These are phyloP conservation scores for Drusus annulatus DNA, from an alignment of 1,140 invertebrate species.

Conservation along the genomic window DNA sequence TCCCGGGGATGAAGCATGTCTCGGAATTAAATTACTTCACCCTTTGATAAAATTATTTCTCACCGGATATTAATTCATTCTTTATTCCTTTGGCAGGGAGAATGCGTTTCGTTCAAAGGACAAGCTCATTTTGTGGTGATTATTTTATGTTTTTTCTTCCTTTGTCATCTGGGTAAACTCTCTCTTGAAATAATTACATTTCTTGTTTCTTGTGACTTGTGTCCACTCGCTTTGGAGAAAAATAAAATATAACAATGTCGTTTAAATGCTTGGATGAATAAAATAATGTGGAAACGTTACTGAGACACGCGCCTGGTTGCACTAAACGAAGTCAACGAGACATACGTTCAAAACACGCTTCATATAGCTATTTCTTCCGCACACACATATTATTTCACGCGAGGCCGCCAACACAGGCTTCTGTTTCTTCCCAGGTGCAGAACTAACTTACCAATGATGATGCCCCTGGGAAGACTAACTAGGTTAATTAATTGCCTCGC, in stretches of 20 bases:
- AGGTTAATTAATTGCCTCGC: too few species aligned
- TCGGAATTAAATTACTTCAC: conserved; percentile 33
- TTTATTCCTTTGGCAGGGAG: conserved; percentile 14
- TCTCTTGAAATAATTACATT: conserved; percentile 21
- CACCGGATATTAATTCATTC: conserved; percentile 32
- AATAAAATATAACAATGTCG: background rate
- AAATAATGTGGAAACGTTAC: too few species aligned
- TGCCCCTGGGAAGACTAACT: too few species aligned
- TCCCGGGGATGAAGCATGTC: background rate
- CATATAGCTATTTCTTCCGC: too few species aligned
- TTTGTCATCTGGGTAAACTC: conserved; percentile 1
- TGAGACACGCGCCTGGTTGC: too few species aligned
- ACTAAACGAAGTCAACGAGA: too few species aligned
- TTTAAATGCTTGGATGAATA: background rate
- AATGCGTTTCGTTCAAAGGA: conserved; percentile 27
- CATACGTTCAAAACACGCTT: too few species aligned
- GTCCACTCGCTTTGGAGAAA: background rate
- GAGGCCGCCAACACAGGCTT: too few species aligned
- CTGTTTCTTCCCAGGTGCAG: too few species aligned
- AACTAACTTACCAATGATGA: too few species aligned
- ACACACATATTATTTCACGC: too few species aligned
- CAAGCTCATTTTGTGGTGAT: conserved; percentile 7
- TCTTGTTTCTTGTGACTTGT: background rate
- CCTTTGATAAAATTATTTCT: conserved; percentile 40
- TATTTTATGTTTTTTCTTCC: conserved; percentile 22